Evolutionary conservation across 2,797 vertebrate species (phyloP), one percentile per base, ranked within the genome.

Genomic region (Euphonia xanthogaster): DNA sequence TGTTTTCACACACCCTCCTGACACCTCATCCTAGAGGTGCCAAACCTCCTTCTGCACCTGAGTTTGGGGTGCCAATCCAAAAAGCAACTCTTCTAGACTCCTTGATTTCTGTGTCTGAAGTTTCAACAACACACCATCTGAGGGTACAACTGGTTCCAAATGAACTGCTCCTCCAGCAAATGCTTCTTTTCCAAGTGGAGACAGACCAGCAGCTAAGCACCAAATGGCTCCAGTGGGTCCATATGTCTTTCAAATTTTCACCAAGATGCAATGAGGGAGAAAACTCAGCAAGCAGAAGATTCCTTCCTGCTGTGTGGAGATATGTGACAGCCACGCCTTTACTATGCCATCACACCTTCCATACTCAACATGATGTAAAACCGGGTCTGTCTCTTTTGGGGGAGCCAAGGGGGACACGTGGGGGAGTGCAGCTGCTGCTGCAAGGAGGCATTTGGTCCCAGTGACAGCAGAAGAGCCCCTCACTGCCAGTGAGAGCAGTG

Each of bases 301-400:
- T 39, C 50, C 20, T 88, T 66, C 60, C 51, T 31, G 3, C 28
- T 7, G 7, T 6, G 12, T 47, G 58, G 37, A 62, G 30, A 21
- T 5, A 22, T 0, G 4, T 5, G 19, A 33, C 30, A 58, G 47
- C 7, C 28, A 40, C 0, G 0, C 14, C 47, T 76, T 79, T 28
- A 42, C 37, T 28, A 4, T 2, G 4, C 19, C 31, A 4, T 20
- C 37, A 57, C 15, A 39, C 23, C 8, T 40, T 33, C 10, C 0
- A 0, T 7, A 14, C 37, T 67, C 71, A 27, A 22, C 22, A 7
- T 9, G 57, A 27, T 3, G 4, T 25, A 25, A 57, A n/a, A 21
- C 5, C 0, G 0, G 6, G 8, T 37, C 40, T 5, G 0, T 3
- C 8, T 60, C 37, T 42, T 60, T 23, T 3, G 1, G 22, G 23